Base-by-base conservation (phyloP, 2,888 invertebrate species). In the Xestobium rufovillosum region DNA sequence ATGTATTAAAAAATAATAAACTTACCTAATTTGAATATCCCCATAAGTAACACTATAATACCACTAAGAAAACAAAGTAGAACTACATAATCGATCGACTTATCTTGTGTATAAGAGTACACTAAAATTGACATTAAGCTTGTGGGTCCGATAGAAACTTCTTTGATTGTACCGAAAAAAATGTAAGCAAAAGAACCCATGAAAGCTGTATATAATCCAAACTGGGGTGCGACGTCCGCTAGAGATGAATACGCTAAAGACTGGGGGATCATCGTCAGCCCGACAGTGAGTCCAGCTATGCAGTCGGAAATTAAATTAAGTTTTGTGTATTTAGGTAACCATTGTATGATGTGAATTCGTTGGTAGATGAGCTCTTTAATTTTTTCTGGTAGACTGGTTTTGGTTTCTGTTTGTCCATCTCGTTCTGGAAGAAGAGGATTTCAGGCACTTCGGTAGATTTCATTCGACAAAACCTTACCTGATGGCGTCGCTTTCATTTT, bases 231-330 rank as follows among this genome's bases (percentile, higher is more conserved):
- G 34, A 95, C 67, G 29, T 89, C 89, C 14, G 89, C 94, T 38
- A 95, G 68, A n/a, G 85, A 83, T 3, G 94, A 90, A 61, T 94
- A 92, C 1, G 94, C 95, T 47, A 95, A 66, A 6, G 88, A 89
- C 61, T 94, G 94, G 1, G 94, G 94, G 69, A 95, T 82, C 26
- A 92, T 88, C 1, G 91, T 94, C 14, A 95, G 72, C 0, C 90
- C 94, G 1, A 95, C 92, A 2, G 94, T 92, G 41, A 94, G 69
- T 1, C 94, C 94, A 11, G 94, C 94, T 52, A 95, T 89, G 31
- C 84, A 57, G 67, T 95, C 95, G 42, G 85, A 80, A 34, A 90
- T 60, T 1, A 86, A 75, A 61, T 85, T 81, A 42, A 83, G 78
- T 1, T 77, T 70, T 53, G 79, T 78, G 65, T 90, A 90, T 34